Percentiles rank a stretch among this genome's conserved stretches.
Evolutionary conservation across 2,113 vertebrate species (phyloP).

Genomic region (Phyllopteryx taeniolatus): DNA sequence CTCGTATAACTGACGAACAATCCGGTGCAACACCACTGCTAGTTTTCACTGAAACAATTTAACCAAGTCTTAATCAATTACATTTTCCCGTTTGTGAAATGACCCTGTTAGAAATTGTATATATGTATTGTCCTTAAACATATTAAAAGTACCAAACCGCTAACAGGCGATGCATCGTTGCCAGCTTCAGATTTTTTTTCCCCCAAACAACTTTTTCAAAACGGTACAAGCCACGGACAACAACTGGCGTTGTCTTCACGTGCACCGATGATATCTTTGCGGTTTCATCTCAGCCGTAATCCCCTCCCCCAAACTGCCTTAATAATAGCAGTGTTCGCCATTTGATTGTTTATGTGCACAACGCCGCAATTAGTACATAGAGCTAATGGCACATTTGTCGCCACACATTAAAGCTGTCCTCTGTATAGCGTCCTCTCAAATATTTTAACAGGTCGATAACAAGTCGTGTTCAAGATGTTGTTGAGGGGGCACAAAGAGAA

Average conservation of each 20-base stretch:
- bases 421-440: not conserved
- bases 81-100: not conserved
- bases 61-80: not conserved
- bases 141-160: not conserved
- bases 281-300: slow-evolving; percentile 5
- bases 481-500: slow-evolving; percentile 71
- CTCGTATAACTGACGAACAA: not conserved
- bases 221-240: not conserved
- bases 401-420: not conserved
- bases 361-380: not conserved
- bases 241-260: not conserved
- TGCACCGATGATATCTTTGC: slow-evolving; percentile 3
- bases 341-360: slow-evolving; percentile 12
- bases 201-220: not conserved
- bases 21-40: too few relatives aligned
- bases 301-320: slow-evolving; percentile 27
- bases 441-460: not conserved
- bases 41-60: not conserved
- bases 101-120: not conserved
- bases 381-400: not conserved
- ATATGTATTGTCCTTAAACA: not conserved
- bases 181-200: not conserved
- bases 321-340: slow-evolving; percentile 26
- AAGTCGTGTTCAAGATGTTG: not conserved
- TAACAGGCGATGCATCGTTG: not conserved